phyloP scores from a whole-genome alignment of 2,888 invertebrate species.

The Andrena camellia region DNA sequence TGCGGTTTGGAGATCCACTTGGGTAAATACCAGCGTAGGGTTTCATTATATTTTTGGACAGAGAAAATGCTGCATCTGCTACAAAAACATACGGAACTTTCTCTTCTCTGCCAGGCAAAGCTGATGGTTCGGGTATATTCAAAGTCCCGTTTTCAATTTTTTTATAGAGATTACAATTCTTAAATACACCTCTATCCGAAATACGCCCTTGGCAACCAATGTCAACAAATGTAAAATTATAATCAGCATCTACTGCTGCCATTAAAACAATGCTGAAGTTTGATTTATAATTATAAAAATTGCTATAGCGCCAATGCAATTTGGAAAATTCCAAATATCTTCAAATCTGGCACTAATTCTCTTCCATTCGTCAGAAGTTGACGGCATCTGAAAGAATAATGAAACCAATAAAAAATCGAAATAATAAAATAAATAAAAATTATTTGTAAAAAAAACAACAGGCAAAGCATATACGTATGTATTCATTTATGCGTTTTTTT shows the following conservation, averaged over 20 bases:
- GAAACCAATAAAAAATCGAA: background rate
- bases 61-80: background rate
- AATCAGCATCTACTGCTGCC: background rate
- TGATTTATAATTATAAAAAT: background rate
- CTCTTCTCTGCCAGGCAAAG: background rate
- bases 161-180: background rate
- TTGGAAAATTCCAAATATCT: constrained; percentile 21
- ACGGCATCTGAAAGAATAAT: constrained; percentile 2
- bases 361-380: constrained; percentile 1
- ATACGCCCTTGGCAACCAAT: constrained; percentile 73
- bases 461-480: background rate
- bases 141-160: background rate
- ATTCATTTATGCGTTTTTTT: background rate
- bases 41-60: background rate
- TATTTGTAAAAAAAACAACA: background rate
- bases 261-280: background rate
- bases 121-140: background rate
- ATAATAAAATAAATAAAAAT: no score
- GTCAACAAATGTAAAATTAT: constrained; percentile 1
- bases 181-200: constrained; percentile 77
- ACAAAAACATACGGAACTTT: background rate
- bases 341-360: background rate
- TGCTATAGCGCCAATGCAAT: constrained; percentile 68
- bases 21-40: background rate
- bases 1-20: background rate